phyloP scores from a whole-genome alignment of 2,113 vertebrate species.

The Alligator mississippiensis region DNA sequence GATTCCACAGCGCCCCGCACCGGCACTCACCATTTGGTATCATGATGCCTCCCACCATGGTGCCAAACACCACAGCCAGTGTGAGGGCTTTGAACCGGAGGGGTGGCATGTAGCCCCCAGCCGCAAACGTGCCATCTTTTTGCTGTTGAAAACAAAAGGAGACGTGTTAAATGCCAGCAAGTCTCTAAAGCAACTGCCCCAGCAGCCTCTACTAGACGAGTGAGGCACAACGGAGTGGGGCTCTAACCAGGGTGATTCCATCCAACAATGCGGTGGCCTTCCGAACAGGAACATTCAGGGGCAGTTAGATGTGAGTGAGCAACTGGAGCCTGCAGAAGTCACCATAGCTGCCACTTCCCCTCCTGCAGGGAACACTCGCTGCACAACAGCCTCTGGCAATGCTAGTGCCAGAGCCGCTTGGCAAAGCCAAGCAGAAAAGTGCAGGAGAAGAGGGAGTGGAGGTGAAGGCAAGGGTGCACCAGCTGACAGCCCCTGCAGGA shows the following conservation, averaged over 20 bases:
- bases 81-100: constrained; percentile 97
- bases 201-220: background rate
- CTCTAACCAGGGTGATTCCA: accelerated
- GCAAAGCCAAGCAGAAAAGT: background rate
- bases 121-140: constrained; percentile 96
- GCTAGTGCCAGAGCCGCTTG: accelerated
- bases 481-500: background rate
- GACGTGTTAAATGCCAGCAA: accelerated
- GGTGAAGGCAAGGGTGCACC: background rate
- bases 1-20: background rate
- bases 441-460: background rate
- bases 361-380: background rate
- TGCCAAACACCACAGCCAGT: constrained; percentile 92
- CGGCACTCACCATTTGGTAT: constrained; percentile 91
- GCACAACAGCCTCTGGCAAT: background rate
- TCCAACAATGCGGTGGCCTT: accelerated
- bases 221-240: accelerated
- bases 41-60: constrained; percentile 96
- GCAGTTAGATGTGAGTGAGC: accelerated
- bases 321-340: background rate
- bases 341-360: background rate
- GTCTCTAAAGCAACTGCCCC: background rate
- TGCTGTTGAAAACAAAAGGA: constrained; percentile 79
- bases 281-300: accelerated
- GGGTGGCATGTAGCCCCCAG: constrained; percentile 96